Evolutionary conservation across 1,140 invertebrate genomes (phyloP).

Genomic region (Drosophila pseudoananassae): DNA sequence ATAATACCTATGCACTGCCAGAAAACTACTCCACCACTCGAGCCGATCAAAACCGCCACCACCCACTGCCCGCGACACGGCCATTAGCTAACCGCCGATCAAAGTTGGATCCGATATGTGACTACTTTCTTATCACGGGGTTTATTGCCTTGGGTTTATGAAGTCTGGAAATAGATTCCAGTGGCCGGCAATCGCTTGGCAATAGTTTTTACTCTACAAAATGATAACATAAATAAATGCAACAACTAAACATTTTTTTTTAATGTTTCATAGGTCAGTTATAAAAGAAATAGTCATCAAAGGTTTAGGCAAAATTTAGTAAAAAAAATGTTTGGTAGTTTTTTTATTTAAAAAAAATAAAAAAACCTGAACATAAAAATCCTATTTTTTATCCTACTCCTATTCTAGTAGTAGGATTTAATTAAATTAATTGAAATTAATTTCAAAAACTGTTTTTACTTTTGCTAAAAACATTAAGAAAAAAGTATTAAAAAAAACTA

Average conservation of each 20-base stretch:
- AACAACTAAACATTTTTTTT: neutral
- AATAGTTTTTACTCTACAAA: neutral
- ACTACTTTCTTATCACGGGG: constrained; percentile 17
- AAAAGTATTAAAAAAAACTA: too few relatives aligned
- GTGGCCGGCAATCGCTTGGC: neutral
- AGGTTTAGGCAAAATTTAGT: too few relatives aligned
- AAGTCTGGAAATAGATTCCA: constrained; percentile 25
- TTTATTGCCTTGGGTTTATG: constrained; percentile 35
- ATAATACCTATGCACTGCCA: constrained; percentile 31
- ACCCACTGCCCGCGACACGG: neutral
- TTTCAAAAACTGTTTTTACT: too few relatives aligned
- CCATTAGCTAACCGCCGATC: constrained; percentile 1
- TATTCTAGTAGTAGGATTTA: too few relatives aligned
- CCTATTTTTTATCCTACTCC: too few relatives aligned
- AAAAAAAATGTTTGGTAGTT: too few relatives aligned
- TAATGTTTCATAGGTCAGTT: constrained; percentile 3
- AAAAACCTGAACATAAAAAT: too few relatives aligned
- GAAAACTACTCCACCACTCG: constrained; percentile 9
- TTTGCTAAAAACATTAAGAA: too few relatives aligned
- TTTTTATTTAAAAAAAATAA: too few relatives aligned
- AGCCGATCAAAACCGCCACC: neutral
- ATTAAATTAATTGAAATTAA: too few relatives aligned
- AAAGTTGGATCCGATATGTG: constrained; percentile 2
- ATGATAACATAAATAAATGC: neutral
- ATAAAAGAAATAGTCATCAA: neutral